Base-by-base conservation (phyloP, 2,113 vertebrate genomes). In the Phrynosoma blainvillii region DNA sequence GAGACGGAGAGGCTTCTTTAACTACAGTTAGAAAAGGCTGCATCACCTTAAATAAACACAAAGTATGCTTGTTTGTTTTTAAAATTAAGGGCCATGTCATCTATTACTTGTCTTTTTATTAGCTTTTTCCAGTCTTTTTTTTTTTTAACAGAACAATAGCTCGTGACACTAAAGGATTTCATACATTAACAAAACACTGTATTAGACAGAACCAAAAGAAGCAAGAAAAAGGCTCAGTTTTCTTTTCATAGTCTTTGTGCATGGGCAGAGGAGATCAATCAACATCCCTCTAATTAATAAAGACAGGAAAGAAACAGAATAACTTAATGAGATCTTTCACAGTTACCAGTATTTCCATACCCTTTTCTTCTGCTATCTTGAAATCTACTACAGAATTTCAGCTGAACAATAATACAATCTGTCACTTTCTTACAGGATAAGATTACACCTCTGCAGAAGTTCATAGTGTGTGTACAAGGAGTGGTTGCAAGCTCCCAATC, bases 31-130 rank as follows among this genome's bases (percentile, higher is more conserved):
- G 84, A 30, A 92, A 84, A 66, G 75, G 23, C 9, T 86, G 82
- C 79, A 73, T 90, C 84, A 93, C 83, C 84, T 91, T 36, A 70
- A 8, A 21, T 85, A 86, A 89, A 84, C 40, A 87, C 75, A 14
- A 0, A 30, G 10, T 70, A 20, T 70, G 27, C 27, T 62, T 62
- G 14, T 59, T 11, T 62, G 59, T 4, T 62, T 62, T 16, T 16
- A 62, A 47, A 47, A 47, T 47, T 47, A 47, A 47, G 47, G 86
- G 27, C 73, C 88, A 87, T 74, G 84, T 84, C 47, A 47, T 56
- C 74, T 20, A 0, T 0, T 0, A 23, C 36, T 86, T 71, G 6
- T 65, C 13, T 54, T 82, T 65, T 71, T 75, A 84, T 7, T 47
- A 20, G 59, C 18, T 62, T 62, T 62, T 3, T 13, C 75, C 80